Conservation (phyloP, 1,140 invertebrate species). For the Lepidurus apus region DNA sequence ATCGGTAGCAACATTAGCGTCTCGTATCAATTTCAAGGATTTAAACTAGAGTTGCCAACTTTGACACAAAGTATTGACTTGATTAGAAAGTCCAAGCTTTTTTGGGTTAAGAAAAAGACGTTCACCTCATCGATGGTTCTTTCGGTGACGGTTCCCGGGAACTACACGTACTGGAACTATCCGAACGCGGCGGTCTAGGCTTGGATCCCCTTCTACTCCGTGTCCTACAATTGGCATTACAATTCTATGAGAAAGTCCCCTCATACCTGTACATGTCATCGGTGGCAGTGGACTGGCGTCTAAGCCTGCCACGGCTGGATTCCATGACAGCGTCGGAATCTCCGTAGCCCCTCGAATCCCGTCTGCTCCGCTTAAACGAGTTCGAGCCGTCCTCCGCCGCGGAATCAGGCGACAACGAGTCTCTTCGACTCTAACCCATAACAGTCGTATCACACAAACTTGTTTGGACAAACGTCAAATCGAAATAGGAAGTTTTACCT, state of each 20-base stretch:
- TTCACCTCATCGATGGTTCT: constrained; percentile 36
- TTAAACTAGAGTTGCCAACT: too few species aligned
- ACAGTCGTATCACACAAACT: not conserved
- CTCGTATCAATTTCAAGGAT: too few species aligned
- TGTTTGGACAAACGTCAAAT: not conserved
- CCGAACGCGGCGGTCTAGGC: constrained; percentile 32
- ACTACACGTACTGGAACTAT: constrained; percentile 58
- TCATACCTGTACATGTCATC: constrained; percentile 37
- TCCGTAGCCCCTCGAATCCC: constrained; percentile 70
- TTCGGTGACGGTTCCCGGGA: constrained; percentile 53
- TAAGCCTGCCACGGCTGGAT: constrained; percentile 36
- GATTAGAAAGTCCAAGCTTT: not conserved
- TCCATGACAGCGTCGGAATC: constrained; percentile 53
- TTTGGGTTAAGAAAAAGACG: not conserved
- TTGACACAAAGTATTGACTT: too few species aligned
- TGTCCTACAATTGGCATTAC: constrained; percentile 3
- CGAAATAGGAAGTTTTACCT: constrained; percentile 39
- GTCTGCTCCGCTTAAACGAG: constrained; percentile 49
- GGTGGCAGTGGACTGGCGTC: constrained; percentile 39
- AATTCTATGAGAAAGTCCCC: not conserved
- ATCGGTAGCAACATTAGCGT: not conserved
- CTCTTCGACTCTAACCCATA: constrained; percentile 52
- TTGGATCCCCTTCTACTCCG: constrained; percentile 33
- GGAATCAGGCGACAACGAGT: constrained; percentile 80
- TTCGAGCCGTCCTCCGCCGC: constrained; percentile 52